Conservation (phyloP, 1,140 invertebrate species). For the Chrysoperla carnea region DNA sequence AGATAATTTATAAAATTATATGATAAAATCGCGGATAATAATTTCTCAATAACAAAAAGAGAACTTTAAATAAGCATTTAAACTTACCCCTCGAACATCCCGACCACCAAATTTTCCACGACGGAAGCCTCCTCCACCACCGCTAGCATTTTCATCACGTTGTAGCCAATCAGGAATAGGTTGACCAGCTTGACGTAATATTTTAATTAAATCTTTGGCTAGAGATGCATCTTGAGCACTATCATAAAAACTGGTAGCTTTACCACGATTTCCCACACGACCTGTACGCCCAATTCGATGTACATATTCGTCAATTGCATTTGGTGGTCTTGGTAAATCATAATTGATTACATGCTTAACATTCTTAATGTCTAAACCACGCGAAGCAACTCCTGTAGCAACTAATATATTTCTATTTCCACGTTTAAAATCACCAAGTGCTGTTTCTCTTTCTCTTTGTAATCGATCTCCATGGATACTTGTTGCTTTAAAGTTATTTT, state of each 20-base stretch:
- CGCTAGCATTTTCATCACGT: constrained; percentile 17
- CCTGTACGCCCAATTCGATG: constrained; percentile 92
- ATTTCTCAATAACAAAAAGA: too few relatives aligned
- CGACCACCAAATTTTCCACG: constrained; percentile 26
- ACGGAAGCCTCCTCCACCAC: constrained; percentile 14
- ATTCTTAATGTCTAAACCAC: constrained; percentile 68
- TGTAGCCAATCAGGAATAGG: constrained; percentile 41
- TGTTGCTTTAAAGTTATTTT: constrained; percentile 50
- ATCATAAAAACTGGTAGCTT: constrained; percentile 77
- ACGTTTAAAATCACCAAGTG: constrained; percentile 62
- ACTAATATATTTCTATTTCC: constrained; percentile 63
- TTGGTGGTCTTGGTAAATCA: constrained; percentile 74
- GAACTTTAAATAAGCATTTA: neutral
- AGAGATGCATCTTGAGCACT: constrained; percentile 40
- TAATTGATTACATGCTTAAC: constrained; percentile 84
- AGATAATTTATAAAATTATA: too few relatives aligned
- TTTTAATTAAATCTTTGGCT: constrained; percentile 44
- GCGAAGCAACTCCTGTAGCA: constrained; percentile 83
- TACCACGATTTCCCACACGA: constrained; percentile 72
- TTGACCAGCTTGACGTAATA: constrained; percentile 47
- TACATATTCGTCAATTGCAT: constrained; percentile 80
- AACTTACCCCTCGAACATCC: constrained; percentile 25
- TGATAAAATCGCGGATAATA: too few relatives aligned
- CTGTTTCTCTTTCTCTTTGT: constrained; percentile 77
- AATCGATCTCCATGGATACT: constrained; percentile 87